phyloP scores from a whole-genome alignment of 2,113 vertebrate species.

The Narcine bancroftii region DNA sequence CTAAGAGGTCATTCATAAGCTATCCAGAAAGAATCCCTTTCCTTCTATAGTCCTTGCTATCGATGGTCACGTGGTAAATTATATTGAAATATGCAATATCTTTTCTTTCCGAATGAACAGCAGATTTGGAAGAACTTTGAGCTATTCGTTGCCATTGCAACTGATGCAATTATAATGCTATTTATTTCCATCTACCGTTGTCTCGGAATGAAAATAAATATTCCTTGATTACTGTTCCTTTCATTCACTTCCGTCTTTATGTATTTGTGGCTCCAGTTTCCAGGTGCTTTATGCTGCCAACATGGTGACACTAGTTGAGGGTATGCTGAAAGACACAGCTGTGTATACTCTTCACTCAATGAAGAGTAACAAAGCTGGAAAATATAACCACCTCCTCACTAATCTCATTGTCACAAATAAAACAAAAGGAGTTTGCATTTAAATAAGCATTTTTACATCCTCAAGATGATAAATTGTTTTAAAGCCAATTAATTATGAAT shows the following conservation, averaged over 20 bases:
- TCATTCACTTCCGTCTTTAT: background rate
- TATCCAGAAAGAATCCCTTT: background rate
- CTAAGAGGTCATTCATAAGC: background rate
- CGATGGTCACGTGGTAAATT: background rate
- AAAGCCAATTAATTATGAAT: background rate
- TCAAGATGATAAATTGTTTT: background rate
- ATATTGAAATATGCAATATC: background rate
- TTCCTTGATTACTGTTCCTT: background rate
- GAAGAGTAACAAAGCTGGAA: background rate
- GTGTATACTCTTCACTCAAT: background rate
- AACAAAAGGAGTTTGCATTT: constrained; percentile 7
- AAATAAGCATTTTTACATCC: background rate
- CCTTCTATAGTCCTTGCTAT: background rate
- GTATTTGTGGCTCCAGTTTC: background rate
- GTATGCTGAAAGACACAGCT: background rate
- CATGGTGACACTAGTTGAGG: background rate
- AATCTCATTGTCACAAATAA: background rate
- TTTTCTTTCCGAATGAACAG: background rate
- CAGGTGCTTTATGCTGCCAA: background rate
- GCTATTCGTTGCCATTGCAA: background rate
- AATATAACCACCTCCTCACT: background rate
- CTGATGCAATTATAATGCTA: background rate
- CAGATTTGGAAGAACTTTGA: background rate
- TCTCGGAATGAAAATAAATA: background rate
- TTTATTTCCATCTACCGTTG: background rate